Base-by-base conservation (phyloP, 2,113 vertebrate genomes). In the Grantiella picta region DNA sequence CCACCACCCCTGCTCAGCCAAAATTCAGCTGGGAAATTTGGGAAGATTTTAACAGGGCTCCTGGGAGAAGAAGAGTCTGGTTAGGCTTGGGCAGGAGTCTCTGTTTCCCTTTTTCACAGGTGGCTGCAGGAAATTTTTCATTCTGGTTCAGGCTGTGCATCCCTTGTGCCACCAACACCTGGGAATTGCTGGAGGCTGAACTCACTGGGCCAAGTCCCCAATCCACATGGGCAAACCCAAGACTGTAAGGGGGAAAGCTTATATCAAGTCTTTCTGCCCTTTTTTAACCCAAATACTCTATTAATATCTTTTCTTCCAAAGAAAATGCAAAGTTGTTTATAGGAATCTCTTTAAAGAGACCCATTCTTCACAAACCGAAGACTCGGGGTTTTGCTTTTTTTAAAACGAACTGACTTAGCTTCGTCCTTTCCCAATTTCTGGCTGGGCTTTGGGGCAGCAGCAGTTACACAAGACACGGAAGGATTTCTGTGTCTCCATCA, bases 401-500 rank as follows among this genome's bases (percentile, higher is more conserved):
- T 71, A 16, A 47, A 31, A 18, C 50, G 45, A 57, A 20, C 76
- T 11, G 4, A 3, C 42, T 86, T 79, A 71, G 47, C 57, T 68
- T 64, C 82, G 40, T 89, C 85, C 63, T 79, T 73, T 29, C 57
- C 73, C 76, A 4, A 66, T 73, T 90, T 65, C 45, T 82, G 3
- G 0, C 15, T 85, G 96, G 81, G 61, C 56, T 82, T 61, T 12
- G 87, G 93, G 91, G 78, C 82, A 87, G 22, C 63, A 66, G 90
- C 66, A 87, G 89, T 92, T 95, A 88, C 56, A 77, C 78, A 79
- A 94, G 82, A 28, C 91, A 66, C 3, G 1, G 87, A 86, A 80
- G 82, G 71, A 80, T 82, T 90, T 78, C 90, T 94, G 83, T 82
- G 40, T 81, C 87, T 91, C 90, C 87, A 87, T 85, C 75, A 89